These are phyloP conservation scores for Liolophura sinensis DNA, from an alignment of 1,140 invertebrate species.

Conservation along the genomic window DNA sequence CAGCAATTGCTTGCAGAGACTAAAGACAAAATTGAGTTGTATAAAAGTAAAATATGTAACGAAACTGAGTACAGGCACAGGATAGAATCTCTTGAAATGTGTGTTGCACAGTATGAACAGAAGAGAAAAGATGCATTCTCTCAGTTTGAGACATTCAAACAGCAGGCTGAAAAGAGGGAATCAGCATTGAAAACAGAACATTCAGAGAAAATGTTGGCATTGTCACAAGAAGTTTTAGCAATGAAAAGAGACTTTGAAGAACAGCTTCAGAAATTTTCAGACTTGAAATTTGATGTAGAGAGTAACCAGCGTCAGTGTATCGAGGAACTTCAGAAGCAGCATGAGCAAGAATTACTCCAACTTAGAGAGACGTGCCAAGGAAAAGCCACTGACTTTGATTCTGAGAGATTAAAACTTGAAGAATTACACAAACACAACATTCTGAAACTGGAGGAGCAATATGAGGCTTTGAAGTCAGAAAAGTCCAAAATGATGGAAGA, in stretches of 20 bases:
- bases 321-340: slow-evolving; percentile 39
- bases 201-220: slow-evolving; percentile 41
- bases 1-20: slow-evolving; percentile 52
- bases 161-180: slow-evolving; percentile 41
- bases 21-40: slow-evolving; percentile 45
- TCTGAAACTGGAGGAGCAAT: slow-evolving; percentile 30
- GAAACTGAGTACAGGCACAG: slow-evolving; percentile 31
- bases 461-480: slow-evolving; percentile 32
- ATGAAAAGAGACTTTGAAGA: slow-evolving; percentile 53
- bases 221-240: slow-evolving; percentile 48
- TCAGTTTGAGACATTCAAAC: slow-evolving; percentile 42
- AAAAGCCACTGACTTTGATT: slow-evolving; percentile 38
- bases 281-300: slow-evolving; percentile 37
- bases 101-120: slow-evolving; percentile 23
- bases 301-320: slow-evolving; percentile 39
- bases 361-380: slow-evolving; percentile 30
- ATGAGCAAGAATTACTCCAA: slow-evolving; percentile 46
- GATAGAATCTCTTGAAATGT: slow-evolving; percentile 26
- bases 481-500: slow-evolving; percentile 47
- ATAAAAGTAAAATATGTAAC: slow-evolving; percentile 35
- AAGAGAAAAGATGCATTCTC: slow-evolving; percentile 27
- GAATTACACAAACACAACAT: slow-evolving; percentile 31
- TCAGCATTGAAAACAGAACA: slow-evolving; percentile 40
- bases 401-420: slow-evolving; percentile 41
- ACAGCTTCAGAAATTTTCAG: slow-evolving; percentile 41